Percentiles rank a stretch among this genome's conserved stretches.
Evolutionary conservation across 1,140 invertebrate species (phyloP).

Genomic region (Delia radicum): DNA sequence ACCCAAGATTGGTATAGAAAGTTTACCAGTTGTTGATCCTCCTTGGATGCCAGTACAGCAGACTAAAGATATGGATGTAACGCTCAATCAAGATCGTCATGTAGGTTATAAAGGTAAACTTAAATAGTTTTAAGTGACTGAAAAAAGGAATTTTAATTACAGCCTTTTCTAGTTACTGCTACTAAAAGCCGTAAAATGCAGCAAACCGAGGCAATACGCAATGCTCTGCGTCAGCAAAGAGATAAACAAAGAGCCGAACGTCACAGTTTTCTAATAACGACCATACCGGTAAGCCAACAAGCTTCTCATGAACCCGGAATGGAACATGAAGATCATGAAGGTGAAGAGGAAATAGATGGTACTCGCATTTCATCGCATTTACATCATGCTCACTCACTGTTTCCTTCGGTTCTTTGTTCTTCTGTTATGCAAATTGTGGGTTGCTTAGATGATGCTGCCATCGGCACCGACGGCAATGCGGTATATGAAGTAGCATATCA

Average conservation of each 20-base stretch:
- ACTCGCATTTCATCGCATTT: constrained; percentile 69
- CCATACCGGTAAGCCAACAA: constrained; percentile 93
- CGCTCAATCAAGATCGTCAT: constrained; percentile 96
- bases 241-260: constrained; percentile 91
- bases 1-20: constrained; percentile 96
- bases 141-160: background rate
- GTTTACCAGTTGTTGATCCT: constrained; percentile 92
- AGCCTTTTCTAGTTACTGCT: constrained; percentile 95
- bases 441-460: constrained; percentile 93
- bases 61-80: constrained; percentile 98
- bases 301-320: constrained; percentile 95
- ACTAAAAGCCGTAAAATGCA: constrained; percentile 98
- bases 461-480: constrained; percentile 88
- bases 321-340: constrained; percentile 90
- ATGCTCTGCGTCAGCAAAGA: constrained; percentile 91
- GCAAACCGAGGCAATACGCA: constrained; percentile 95
- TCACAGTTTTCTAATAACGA: constrained; percentile 94
- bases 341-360: constrained; percentile 72
- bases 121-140: background rate
- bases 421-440: constrained; percentile 93
- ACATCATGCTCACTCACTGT: constrained; percentile 89
- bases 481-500: constrained; percentile 90
- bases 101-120: constrained; percentile 63
- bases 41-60: constrained; percentile 98
- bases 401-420: constrained; percentile 94